Evolutionary conservation across 2,113 vertebrate species (phyloP).

Genomic region (Nothocercus nigrocapillus): DNA sequence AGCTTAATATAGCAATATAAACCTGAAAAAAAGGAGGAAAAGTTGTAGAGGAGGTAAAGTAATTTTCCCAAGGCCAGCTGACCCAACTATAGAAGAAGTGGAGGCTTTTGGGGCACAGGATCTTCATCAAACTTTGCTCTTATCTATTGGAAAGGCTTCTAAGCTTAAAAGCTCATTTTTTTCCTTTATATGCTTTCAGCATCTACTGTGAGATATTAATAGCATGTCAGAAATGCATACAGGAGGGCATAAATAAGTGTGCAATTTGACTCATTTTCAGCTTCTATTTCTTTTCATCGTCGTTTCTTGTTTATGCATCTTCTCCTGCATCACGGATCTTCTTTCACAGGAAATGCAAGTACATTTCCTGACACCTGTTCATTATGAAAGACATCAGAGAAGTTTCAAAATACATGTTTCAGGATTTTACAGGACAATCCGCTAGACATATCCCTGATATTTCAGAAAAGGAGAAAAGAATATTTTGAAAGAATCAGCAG

Average conservation of each 20-base stretch:
- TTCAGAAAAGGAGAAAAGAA: neutral
- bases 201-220: neutral
- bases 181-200: neutral
- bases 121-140: neutral
- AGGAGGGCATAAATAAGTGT: neutral
- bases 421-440: neutral
- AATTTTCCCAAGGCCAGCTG: neutral
- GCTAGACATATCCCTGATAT: neutral
- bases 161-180: neutral
- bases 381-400: neutral
- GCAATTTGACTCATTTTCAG: rapidly evolving
- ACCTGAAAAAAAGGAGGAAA: neutral
- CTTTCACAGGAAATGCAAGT: neutral
- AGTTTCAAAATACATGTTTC: neutral
- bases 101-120: neutral
- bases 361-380: neutral
- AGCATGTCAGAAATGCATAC: neutral
- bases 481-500: neutral
- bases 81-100: neutral
- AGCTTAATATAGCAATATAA: neutral
- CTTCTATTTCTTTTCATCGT: neutral
- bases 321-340: neutral
- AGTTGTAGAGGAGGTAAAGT: neutral
- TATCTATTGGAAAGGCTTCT: neutral
- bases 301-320: rapidly evolving